Evolutionary conservation across 2,113 vertebrate genomes (phyloP).

Genomic region (Donacobius atricapilla): DNA sequence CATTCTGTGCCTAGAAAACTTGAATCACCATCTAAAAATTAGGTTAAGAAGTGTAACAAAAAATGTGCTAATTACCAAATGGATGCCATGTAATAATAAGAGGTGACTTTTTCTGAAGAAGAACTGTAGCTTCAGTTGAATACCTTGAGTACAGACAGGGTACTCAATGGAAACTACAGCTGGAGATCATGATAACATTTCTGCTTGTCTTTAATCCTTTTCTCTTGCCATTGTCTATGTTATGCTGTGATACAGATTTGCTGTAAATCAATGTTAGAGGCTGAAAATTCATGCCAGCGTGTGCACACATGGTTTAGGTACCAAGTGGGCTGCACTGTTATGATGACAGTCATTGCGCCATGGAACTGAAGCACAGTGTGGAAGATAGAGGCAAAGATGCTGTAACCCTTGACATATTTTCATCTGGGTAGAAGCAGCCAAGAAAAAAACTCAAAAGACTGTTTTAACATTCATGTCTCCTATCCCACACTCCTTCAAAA

Average conservation of each 20-base stretch:
- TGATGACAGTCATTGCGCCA: rapidly evolving
- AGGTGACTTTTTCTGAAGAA: background rate
- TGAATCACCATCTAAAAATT: constrained; percentile 5
- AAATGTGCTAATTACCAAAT: constrained; percentile 1
- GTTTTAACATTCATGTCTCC: background rate
- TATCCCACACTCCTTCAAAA: background rate
- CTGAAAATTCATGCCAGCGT: background rate
- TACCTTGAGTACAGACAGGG: background rate
- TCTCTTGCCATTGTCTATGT: background rate
- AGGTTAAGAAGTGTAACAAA: constrained; percentile 21
- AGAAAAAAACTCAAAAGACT: background rate
- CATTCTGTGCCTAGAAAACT: background rate
- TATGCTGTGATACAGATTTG: background rate
- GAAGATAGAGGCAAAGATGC: background rate
- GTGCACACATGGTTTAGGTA: background rate
- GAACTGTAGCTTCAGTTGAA: background rate
- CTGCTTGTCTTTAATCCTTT: background rate
- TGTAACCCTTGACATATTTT: background rate
- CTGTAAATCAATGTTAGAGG: background rate
- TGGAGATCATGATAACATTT: background rate
- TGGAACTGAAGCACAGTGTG: background rate
- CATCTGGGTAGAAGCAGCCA: background rate
- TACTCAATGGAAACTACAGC: background rate
- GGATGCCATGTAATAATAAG: background rate
- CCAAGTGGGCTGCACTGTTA: background rate